Percentiles rank a stretch among this genome's conserved stretches.
These are phyloP conservation scores for Pachliopta kotzebuea DNA, from an alignment of 2,888 invertebrate genomes.

Conservation along the genomic window DNA sequence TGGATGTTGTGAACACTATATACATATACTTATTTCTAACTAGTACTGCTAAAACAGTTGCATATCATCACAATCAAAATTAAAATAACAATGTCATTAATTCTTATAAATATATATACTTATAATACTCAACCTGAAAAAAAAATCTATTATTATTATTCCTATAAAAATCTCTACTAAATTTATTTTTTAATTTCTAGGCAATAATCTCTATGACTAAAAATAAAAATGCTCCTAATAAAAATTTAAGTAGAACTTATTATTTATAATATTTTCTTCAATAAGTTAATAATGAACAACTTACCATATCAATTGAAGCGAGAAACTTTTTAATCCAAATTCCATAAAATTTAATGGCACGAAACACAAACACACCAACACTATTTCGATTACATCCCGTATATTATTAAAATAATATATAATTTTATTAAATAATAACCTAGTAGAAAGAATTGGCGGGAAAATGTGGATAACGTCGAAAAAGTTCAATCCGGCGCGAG, in stretches of 20 bases:
- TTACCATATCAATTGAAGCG: slow-evolving; percentile 16
- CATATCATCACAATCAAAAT: background rate
- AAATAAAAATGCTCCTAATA: no score
- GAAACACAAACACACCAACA: slow-evolving; percentile 43
- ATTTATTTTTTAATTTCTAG: no score
- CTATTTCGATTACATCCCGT: slow-evolving; percentile 36
- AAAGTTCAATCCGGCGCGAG: slow-evolving; percentile 60
- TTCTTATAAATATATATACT: no score
- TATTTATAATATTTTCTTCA: background rate
- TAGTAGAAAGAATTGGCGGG: slow-evolving; percentile 58
- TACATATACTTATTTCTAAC: background rate
- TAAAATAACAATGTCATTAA: background rate
- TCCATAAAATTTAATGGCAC: slow-evolving; percentile 31
- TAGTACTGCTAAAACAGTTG: background rate
- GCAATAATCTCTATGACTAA: no score
- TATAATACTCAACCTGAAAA: no score
- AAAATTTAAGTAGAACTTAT: background rate
- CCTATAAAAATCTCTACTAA: no score
- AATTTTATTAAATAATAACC: slow-evolving; percentile 30
- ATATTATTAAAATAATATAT: slow-evolving; percentile 46
- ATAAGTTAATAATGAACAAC: slow-evolving; percentile 3
- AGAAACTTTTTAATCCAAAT: slow-evolving; percentile 25
- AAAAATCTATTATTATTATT: no score
- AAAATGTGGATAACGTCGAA: slow-evolving; percentile 54
- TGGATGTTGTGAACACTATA: slow-evolving; percentile 7